These are phyloP conservation scores for Peromyscus californicus DNA, from an alignment of 2,113 vertebrate species.

Conservation along the genomic window DNA sequence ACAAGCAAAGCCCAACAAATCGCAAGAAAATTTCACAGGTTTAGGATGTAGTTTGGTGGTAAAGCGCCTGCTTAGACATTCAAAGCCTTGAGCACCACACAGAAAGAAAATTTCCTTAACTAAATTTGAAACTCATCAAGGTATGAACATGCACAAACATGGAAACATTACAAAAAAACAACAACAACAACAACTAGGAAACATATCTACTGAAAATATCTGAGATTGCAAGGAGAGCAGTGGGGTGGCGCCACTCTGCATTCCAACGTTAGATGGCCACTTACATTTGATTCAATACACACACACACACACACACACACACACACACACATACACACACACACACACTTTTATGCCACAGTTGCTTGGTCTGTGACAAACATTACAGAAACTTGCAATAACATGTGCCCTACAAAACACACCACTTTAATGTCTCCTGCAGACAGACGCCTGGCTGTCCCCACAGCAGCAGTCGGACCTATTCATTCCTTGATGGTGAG, in stretches of 20 bases:
- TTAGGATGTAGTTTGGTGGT: not conserved
- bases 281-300: conserved; percentile 47
- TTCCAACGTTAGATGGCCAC: conserved; percentile 14
- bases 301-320: not conserved
- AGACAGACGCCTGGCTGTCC: conserved; percentile 59
- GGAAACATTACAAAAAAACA: not conserved
- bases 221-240: not conserved
- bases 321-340: not conserved
- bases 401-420: conserved; percentile 56
- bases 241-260: not conserved
- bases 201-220: not conserved
- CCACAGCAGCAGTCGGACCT: conserved; percentile 54
- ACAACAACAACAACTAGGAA: not conserved
- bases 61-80: not conserved
- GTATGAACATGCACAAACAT: not conserved
- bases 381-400: conserved; percentile 68
- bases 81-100: not conserved
- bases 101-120: not conserved
- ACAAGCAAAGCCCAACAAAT: not conserved
- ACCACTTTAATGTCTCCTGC: conserved; percentile 76
- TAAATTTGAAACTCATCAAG: conserved; percentile 15
- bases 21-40: conserved; percentile 8
- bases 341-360: conserved; percentile 34
- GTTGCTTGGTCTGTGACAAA: conserved; percentile 60
- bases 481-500: not conserved